phyloP scores from a whole-genome alignment of 2,888 invertebrate species.

The Heteropelma amictum region DNA sequence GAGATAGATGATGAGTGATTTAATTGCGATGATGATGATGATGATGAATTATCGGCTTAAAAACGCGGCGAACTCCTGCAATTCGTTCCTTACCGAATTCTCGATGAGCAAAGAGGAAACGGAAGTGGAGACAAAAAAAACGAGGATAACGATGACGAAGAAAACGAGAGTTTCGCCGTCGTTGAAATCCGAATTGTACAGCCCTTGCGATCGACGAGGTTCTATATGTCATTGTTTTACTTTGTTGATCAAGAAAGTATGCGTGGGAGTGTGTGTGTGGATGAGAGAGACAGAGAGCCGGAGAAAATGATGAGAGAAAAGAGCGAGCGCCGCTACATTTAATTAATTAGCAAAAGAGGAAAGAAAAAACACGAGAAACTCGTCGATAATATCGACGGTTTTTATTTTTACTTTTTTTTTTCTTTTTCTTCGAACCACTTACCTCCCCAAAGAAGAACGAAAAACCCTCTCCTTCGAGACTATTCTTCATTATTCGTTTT shows the following conservation, averaged over 20 bases:
- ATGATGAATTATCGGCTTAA: conserved; percentile 71
- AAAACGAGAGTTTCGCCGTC: conserved; percentile 64
- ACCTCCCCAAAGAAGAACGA: conserved; percentile 35
- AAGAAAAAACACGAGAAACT: conserved; percentile 47
- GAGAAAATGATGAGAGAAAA: conserved; percentile 39
- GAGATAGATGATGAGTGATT: conserved; percentile 10
- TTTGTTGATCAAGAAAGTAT: conserved; percentile 53
- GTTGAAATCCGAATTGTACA: conserved; percentile 74
- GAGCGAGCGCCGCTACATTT: conserved; percentile 48
- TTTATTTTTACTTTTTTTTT: conserved; percentile 37
- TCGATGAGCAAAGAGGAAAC: conserved; percentile 37
- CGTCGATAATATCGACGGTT: conserved; percentile 50
- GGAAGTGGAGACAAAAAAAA: conserved; percentile 53
- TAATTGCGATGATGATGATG: conserved; percentile 55
- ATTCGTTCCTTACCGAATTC: conserved; percentile 34
- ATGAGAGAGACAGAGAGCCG: conserved; percentile 17
- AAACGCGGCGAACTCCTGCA: conserved; percentile 50
- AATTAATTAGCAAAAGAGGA: conserved; percentile 50
- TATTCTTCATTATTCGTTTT: conserved; percentile 20
- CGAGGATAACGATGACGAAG: conserved; percentile 48
- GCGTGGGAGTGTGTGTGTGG: conserved; percentile 17
- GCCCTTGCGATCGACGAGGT: conserved; percentile 71
- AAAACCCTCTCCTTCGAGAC: conserved; percentile 38
- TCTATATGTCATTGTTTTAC: conserved; percentile 74
- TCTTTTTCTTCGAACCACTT: conserved; percentile 45